Conservation (phyloP, 1,140 invertebrate genomes). For the Littorina saxatilis region DNA sequence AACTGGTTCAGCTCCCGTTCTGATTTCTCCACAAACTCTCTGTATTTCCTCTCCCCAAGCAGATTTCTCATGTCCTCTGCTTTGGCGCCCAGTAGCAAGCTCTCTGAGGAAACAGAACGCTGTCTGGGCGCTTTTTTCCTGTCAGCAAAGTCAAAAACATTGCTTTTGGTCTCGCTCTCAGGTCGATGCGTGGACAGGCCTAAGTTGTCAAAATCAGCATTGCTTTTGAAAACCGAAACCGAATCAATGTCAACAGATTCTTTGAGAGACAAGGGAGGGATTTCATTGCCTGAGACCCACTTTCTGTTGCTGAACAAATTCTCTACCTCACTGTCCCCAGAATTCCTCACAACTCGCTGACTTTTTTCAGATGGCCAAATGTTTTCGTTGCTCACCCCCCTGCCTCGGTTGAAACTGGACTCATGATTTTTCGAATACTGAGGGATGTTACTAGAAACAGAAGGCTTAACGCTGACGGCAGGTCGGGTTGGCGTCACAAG, state of each 20-base stretch:
- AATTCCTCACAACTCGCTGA: conserved; percentile 9
- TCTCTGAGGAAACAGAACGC: conserved; percentile 34
- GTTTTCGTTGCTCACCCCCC: background rate
- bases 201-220: conserved; percentile 48
- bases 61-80: conserved; percentile 49
- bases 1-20: conserved; percentile 52
- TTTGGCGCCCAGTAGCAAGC: conserved; percentile 44
- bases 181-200: conserved; percentile 58
- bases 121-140: conserved; percentile 4
- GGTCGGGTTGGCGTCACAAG: background rate
- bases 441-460: background rate
- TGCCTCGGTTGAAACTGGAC: background rate
- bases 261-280: background rate
- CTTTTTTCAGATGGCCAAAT: background rate
- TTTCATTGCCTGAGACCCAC: conserved; percentile 14
- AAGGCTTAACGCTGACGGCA: background rate
- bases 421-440: background rate
- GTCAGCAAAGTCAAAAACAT: background rate
- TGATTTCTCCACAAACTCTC: conserved; percentile 56
- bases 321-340: conserved; percentile 38
- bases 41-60: conserved; percentile 58
- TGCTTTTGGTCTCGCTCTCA: conserved; percentile 30
- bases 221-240: conserved; percentile 48
- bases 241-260: conserved; percentile 40
- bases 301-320: background rate